phyloP scores from a whole-genome alignment of 2,113 vertebrate species.

The Erythrocebus patas region DNA sequence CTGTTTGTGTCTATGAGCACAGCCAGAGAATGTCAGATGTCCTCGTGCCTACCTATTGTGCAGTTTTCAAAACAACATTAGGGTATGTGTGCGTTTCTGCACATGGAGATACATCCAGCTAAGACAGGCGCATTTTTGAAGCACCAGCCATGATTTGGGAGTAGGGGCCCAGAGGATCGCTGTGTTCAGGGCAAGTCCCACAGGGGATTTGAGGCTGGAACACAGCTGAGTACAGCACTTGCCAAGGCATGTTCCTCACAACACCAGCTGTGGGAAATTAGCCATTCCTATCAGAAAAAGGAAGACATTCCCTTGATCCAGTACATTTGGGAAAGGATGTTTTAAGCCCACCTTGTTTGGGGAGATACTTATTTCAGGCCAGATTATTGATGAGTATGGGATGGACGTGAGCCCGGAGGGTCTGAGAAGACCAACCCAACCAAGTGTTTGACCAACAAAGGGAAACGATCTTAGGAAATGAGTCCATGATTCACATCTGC shows the following conservation, averaged over 20 bases:
- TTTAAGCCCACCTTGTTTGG: neutral
- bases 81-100: no score
- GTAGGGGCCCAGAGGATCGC: no score
- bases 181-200: no score
- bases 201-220: neutral
- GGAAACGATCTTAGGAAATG: neutral
- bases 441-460: neutral
- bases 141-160: no score
- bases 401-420: rapidly evolving
- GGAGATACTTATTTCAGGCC: neutral
- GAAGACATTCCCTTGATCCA: no score
- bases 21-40: neutral
- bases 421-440: neutral
- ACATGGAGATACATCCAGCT: no score
- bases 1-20: neutral
- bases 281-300: neutral
- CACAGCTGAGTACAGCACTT: neutral
- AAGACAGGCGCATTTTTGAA: no score
- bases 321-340: neutral
- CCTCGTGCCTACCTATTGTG: neutral
- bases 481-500: neutral
- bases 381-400: neutral
- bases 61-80: neutral
- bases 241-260: no score
- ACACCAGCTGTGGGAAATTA: neutral